Conservation (phyloP, 2,797 vertebrate species). For the Anguilla obscura region DNA sequence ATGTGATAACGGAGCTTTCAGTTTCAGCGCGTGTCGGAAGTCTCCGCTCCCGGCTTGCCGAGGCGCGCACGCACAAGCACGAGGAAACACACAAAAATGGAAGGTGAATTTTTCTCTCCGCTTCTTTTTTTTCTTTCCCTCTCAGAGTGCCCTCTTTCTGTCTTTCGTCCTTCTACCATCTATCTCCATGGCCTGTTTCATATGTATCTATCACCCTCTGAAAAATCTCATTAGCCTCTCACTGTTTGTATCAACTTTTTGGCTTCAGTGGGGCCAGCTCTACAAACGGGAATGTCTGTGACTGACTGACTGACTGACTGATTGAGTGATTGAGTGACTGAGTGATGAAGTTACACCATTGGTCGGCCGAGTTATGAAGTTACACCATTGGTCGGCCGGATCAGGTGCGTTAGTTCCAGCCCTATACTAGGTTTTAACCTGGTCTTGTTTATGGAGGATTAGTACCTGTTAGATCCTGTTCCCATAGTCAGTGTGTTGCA, state of each 20-base stretch:
- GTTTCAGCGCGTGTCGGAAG: background rate
- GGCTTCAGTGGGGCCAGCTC: too few species aligned
- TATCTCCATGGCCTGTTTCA: background rate
- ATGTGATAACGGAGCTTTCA: conserved; percentile 45
- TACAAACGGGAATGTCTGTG: too few species aligned
- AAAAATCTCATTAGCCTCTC: background rate
- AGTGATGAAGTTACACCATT: too few species aligned
- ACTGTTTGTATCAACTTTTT: background rate
- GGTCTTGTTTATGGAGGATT: too few species aligned
- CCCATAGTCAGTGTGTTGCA: background rate
- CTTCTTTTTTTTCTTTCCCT: background rate
- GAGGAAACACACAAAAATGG: conserved; percentile 17
- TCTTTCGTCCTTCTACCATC: background rate
- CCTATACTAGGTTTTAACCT: background rate
- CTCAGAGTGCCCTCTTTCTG: background rate
- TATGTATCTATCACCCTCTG: background rate
- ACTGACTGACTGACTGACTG: too few species aligned
- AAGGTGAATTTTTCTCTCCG: background rate
- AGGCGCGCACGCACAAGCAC: conserved; percentile 26
- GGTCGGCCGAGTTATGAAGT: too few species aligned
- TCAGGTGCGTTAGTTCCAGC: too few species aligned
- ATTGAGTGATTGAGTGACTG: too few species aligned
- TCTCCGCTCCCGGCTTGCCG: conserved; percentile 29
- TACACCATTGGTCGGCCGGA: too few species aligned
- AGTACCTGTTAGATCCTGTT: background rate